Conservation (phyloP, 2,888 invertebrate genomes). For the Boloria euphrosyne region DNA sequence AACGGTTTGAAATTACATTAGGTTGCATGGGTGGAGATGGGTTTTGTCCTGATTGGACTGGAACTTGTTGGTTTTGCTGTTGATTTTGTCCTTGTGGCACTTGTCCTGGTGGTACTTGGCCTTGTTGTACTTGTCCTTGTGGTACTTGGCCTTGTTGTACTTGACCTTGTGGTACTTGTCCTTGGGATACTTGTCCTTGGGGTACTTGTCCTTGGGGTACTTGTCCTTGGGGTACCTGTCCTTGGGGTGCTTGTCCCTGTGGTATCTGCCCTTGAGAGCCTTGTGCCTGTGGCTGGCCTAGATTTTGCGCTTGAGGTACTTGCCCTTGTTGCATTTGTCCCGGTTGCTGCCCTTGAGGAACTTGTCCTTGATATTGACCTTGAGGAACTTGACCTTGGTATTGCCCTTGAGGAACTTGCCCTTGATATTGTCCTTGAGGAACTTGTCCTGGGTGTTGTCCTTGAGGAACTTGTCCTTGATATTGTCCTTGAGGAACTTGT, state of each 20-base stretch:
- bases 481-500: constrained; percentile 37
- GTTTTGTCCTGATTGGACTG: constrained; percentile 26
- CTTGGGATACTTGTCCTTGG: constrained; percentile 42
- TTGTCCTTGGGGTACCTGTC: constrained; percentile 40
- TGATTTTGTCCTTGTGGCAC: too few species aligned
- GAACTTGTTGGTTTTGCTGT: constrained; percentile 12
- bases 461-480: constrained; percentile 32
- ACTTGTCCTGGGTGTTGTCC: constrained; percentile 36
- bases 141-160: neutral
- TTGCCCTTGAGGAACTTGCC: constrained; percentile 28
- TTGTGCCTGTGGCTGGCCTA: constrained; percentile 22
- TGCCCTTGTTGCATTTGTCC: constrained; percentile 30
- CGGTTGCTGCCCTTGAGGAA: constrained; percentile 24
- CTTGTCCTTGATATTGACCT: constrained; percentile 19
- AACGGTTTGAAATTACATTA: constrained; percentile 2
- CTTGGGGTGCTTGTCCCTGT: neutral
- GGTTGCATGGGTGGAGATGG: neutral
- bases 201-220: constrained; percentile 39
- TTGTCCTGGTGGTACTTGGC: neutral
- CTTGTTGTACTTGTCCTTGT: neutral
- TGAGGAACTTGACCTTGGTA: constrained; percentile 28
- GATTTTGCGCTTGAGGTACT: constrained; percentile 12
- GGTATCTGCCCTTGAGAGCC: too few species aligned
- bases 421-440: constrained; percentile 27
- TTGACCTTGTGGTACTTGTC: neutral